Base-by-base conservation (phyloP, 2,888 invertebrate genomes). In the Ochlodes sylvanus region DNA sequence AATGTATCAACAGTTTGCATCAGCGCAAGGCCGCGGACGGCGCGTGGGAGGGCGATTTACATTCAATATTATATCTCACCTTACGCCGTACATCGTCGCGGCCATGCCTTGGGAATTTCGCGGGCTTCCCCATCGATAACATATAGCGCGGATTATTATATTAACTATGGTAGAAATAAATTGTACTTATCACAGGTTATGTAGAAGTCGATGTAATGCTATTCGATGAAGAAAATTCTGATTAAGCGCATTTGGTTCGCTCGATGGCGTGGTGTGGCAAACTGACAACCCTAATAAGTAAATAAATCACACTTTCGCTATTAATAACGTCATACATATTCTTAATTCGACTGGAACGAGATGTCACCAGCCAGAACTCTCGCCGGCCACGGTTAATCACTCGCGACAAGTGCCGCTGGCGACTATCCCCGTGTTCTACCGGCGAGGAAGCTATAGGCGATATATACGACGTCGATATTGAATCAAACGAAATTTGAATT, bases 391-490 rank as follows among this genome's bases (percentile, higher is more conserved):
- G 68, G 75, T 81, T 82, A 81, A 84, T 83, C 82, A 82, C 69
- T 61, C 64, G 71, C 73, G 80, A 83, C 79, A 79, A 79, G 71
- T 77, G 83, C 83, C 79, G 64, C 67, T 72, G 79, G 84, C 80
- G 70, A 41, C 17, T n/a, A 17, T 41, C 7, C 15, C 1, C 7
- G 12, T 1, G 7, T n/a, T 2, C 12, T 7, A 47, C 5, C 17
- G 44, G 9, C 7, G 44, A 7, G 2, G 17, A 47, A 17, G 44
- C 44, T 15, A 47, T 17, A 17, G 9, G 44, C 44, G 15, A 47
- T 15, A 17, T 6, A 12, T 47, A 47, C 7, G 17, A 44, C n/a
- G n/a, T n/a, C n/a, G n/a, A 27, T 27, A 27, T 4, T 27, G 5
- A 5, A 27, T 27, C 27, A 27, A 27, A n/a, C n/a, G n/a, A n/a